Evolutionary conservation across 2,888 invertebrate genomes (phyloP), one percentile per base, ranked within the genome.

Genomic region (Drosophila fungiperda): DNA sequence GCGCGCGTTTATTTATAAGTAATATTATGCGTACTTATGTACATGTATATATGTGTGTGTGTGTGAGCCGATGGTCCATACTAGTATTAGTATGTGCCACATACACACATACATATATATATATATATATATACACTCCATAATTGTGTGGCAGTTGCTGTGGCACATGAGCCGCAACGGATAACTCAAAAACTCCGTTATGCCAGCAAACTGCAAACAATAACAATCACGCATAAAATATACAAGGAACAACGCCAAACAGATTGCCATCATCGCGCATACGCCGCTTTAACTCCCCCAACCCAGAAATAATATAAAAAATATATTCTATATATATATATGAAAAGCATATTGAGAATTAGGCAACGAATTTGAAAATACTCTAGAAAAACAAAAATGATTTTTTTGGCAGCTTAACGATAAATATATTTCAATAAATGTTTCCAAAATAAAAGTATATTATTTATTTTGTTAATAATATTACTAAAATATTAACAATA

Each of bases 181-280:
- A 86, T 89, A 87, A 68, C 80, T 79, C 66, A 69, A 68, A 45
- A 69, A 73, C 59, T 59, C 68, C 67, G 79, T 84, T 87, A 73
- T 71, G 58, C 63, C 70, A 72, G 66, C 83, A 76, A 75, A 86
- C 73, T 83, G 89, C 90, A 88, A 89, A 87, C 90, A 87, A 84
- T 87, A 90, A 90, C 85, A 85, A 89, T 85, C 84, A 83, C 68
- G 87, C 83, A 88, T 75, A 86, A 86, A 88, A 83, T 82, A 85
- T 80, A 68, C 48, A 20, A 17, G 36, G 3, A 54, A 36, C 23
- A 52, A 33, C 35, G 23, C 15, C 33, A 36, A 79, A 65, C 76
- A 79, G 79, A 79, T 79, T 79, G 78, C 79, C 76, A 79, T 59
- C 78, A 87, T 87, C 73, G 84, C 87, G 87, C 71, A 84, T 87